Evolutionary conservation across 2,113 vertebrate genomes (phyloP).

Genomic region (Apodemus sylvaticus): DNA sequence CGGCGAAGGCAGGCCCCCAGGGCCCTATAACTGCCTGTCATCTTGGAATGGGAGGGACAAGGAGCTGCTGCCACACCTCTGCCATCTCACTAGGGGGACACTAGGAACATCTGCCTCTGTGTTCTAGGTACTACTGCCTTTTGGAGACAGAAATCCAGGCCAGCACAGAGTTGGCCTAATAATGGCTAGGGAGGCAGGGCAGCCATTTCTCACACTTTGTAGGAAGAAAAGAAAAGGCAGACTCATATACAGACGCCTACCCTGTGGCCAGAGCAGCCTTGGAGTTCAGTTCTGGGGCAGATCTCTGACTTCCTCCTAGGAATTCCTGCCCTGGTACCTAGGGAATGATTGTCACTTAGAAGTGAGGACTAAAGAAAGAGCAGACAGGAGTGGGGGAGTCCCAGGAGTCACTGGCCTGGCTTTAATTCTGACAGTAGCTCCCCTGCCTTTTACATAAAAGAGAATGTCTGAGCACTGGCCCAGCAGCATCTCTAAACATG

Average conservation of each 20-base stretch:
- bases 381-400: neutral
- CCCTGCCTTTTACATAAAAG: neutral
- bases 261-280: neutral
- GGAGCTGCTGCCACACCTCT: neutral
- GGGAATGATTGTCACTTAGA: neutral
- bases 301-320: neutral
- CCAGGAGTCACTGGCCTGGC: neutral
- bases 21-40: conserved; percentile 59
- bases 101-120: conserved; percentile 33
- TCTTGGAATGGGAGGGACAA: neutral
- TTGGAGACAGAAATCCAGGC: conserved; percentile 59
- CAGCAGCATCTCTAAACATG: neutral
- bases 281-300: neutral
- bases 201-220: fast-evolving
- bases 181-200: neutral
- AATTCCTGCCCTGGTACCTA: neutral
- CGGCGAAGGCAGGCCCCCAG: conserved; percentile 75
- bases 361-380: neutral
- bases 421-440: neutral
- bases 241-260: neutral
- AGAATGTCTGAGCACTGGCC: fast-evolving
- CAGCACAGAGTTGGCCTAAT: conserved; percentile 8
- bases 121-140: neutral
- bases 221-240: neutral
- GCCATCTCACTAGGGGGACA: neutral